Percentiles rank a stretch among this genome's conserved stretches.
These are phyloP conservation scores for Echeneis naucrates DNA, from an alignment of 2,797 vertebrate genomes.

Conservation along the genomic window DNA sequence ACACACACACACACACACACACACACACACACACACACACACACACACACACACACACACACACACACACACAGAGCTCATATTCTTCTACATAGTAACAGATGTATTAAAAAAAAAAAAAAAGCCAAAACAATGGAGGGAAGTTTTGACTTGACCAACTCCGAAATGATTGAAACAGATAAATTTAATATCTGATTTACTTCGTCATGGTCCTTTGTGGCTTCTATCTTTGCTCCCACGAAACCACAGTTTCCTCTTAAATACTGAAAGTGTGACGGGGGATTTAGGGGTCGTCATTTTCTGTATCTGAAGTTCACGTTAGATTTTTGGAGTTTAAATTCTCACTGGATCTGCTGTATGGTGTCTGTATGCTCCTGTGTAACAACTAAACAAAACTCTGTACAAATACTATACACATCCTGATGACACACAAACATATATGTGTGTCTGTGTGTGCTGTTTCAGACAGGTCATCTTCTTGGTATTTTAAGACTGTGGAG, in stretches of 20 bases:
- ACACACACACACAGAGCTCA: conserved; percentile 4
- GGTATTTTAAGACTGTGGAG: conserved; percentile 63
- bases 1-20: conserved; percentile 37
- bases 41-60: conserved; percentile 3
- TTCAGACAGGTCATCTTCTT: conserved; percentile 47
- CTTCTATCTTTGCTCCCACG: not conserved
- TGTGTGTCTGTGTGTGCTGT: conserved; percentile 9
- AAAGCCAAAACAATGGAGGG: not conserved
- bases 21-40: conserved; percentile 1
- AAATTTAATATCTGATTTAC: not conserved
- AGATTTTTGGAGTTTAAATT: not conserved
- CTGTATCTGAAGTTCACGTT: no score
- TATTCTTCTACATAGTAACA: not conserved
- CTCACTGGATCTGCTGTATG: not conserved
- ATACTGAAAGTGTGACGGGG: not conserved
- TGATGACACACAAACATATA: not conserved
- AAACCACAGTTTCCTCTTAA: not conserved
- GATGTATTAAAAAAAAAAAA: not conserved
- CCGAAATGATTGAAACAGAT: not conserved
- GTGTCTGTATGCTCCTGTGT: not conserved
- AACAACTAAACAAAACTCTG: not conserved
- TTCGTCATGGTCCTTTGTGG: not conserved
- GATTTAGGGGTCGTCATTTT: no score
- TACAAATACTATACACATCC: not conserved
- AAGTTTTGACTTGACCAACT: not conserved